Evolutionary conservation across 1,140 invertebrate species (phyloP), one percentile per base, ranked within the genome.

Genomic region (Lamellibrachia luymesi): DNA sequence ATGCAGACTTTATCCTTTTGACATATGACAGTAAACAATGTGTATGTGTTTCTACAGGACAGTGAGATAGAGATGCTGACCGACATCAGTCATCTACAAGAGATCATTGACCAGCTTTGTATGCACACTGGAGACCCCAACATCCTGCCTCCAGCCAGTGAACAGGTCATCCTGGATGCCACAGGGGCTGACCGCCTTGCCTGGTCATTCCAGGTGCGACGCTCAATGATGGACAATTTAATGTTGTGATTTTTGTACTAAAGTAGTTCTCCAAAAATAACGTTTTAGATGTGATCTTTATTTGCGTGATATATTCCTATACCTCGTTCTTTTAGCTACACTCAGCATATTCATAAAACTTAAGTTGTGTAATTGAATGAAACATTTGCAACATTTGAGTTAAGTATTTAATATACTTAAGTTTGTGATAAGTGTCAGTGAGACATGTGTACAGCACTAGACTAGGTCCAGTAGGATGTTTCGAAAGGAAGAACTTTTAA

Each of bases 101-200:
- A 94, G 91, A 93, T 93, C 89, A 89, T 91, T 27, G 50, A 94
- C 22, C 56, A 52, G 27, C 50, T 94, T 13, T 94, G 94, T 91
- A 51, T 94, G 93, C 38, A 91, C 22, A 93, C 94, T 4, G 91
- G 92, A 27, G 91, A 94, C 51, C 93, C 92, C 6, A 50, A 93
- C n/a, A 91, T 90, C 22, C 51, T 93, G 5, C 91, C 93, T 6
- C 22, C 93, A 4, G 90, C 92, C 91, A 98, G 98, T 95, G 98
- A 98, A 96, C 98, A 98, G 97, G 97, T 98, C 94, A 98, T 98
- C 95, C 97, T 97, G 93, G 98, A 98, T 96, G 96, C 98, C 92
- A 98, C 98, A 96, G 96, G 97, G 92, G 92, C 94, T 50, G 96
- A 96, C 90, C 92, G 92, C 50, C 92, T 94, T 56, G 92, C 94